Base-by-base conservation (phyloP, 2,888 invertebrate species). In the Tenthredo livida region DNA sequence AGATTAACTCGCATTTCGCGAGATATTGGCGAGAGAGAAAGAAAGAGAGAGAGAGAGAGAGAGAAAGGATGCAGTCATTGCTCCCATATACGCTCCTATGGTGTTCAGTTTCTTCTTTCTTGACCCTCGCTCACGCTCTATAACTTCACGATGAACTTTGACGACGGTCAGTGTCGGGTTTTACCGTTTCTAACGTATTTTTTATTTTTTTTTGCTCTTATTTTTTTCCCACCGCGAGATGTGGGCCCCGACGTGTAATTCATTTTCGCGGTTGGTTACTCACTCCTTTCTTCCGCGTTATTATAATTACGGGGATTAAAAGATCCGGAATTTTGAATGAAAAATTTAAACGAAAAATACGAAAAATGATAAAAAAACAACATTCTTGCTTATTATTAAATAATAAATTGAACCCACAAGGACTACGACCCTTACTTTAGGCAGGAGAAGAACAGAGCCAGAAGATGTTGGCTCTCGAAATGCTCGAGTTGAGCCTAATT, bases 381-480 rank as follows among this genome's bases (percentile, higher is more conserved):
- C 10, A 43, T n/a, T 54, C n/a, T 5, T n/a, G 2, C n/a, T 1
- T 54, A 54, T 54, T 54, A n/a, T 54, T 54, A 7, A 54, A 7
- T 54, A n/a, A 67, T 29, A 67, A 25, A 29, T 33, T 67, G 1
- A 0, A 15, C 15, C 29, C 6, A 67, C 12, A 10, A 67, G 15
- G 29, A 25, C 29, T 29, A 12, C 33, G 70, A 61, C 21, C n/a
- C n/a, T n/a, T n/a, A 7, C n/a, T 54, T 61, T 3, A 25, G 61
- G 0, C 61, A 61, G 0, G 61, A 25, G 61, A 61, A 25, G 25
- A 61, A 25, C 17, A 37, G n/a, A 37, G 7, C 17, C 17, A 9
- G 70, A 70, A 70, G 70, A 70, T 37, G 61, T 70, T 70, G 37
- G 17, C 37, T 70, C 1, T 70, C 12, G 70, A 70, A 70, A 70